Percentiles rank a stretch among this genome's conserved stretches.
Evolutionary conservation across 2,888 invertebrate genomes (phyloP).

Genomic region (Lepidochrysops patricia): DNA sequence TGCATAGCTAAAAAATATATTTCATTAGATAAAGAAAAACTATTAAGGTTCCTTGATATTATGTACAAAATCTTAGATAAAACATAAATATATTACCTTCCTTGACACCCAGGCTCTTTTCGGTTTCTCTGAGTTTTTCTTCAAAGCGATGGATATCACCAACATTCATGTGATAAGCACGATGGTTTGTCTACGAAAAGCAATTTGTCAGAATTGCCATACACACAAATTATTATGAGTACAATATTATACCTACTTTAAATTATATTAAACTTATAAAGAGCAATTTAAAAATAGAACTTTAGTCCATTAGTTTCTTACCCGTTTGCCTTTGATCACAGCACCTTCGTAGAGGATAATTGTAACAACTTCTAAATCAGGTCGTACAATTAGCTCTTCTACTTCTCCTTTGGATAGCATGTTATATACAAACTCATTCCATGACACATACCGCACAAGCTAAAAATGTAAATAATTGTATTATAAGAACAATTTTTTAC

Average conservation of each 20-base stretch:
- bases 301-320: constrained; percentile 34
- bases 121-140: constrained; percentile 89
- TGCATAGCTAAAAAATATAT: no score
- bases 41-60: no score
- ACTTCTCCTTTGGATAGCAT: constrained; percentile 97
- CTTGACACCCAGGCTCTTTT: constrained; percentile 84
- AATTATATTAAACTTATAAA: no score
- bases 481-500: no score
- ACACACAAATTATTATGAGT: no score
- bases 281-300: no score
- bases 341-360: constrained; percentile 90
- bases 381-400: constrained; percentile 87
- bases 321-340: constrained; percentile 85
- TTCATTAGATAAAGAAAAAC: no score
- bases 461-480: no score
- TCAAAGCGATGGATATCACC: constrained; percentile 91
- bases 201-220: background rate
- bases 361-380: constrained; percentile 88
- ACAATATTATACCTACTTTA: no score
- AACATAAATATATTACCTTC: constrained; percentile 67
- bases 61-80: background rate
- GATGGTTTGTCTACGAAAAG: constrained; percentile 70
- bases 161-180: constrained; percentile 88
- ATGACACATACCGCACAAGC: constrained; percentile 87
- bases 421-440: constrained; percentile 97